A percentile compares a stretch with the other conserved stretches of the same genome.
phyloP scores from a whole-genome alignment of 2,113 vertebrate species.

The Notiomystis cincta region DNA sequence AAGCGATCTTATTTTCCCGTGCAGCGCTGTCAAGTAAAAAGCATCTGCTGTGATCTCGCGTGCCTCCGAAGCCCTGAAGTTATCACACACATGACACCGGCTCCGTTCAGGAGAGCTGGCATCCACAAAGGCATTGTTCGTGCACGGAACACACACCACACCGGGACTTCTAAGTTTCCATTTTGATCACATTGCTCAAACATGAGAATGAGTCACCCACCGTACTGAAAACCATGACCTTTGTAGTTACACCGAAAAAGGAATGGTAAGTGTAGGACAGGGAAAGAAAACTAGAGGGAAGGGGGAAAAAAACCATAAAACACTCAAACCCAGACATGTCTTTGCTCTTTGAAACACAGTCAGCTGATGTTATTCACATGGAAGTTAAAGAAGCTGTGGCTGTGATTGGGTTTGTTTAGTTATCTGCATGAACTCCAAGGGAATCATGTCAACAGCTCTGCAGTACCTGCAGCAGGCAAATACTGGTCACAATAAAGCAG shows the following conservation, averaged over 20 bases:
- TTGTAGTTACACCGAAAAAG: background rate
- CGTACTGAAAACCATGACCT: background rate
- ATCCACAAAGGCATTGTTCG: no score
- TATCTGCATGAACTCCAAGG: background rate
- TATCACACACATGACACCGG: rapidly evolving
- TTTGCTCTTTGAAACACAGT: background rate
- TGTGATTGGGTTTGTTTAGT: background rate
- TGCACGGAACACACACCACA: background rate
- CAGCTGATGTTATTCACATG: background rate
- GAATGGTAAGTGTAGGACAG: background rate
- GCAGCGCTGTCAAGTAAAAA: background rate
- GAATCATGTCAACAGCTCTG: background rate
- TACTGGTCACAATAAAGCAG: background rate
- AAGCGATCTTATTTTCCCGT: background rate
- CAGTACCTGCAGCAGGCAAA: background rate
- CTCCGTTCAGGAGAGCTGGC: background rate
- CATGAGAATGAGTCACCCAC: conserved; percentile 29
- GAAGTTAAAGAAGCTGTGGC: background rate
- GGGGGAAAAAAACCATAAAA: background rate
- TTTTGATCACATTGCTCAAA: conserved; percentile 20
- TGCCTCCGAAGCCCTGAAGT: background rate
- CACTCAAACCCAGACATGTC: background rate
- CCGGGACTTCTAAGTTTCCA: background rate
- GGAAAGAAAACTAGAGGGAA: background rate
- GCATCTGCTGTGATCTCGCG: rapidly evolving